phyloP scores from a whole-genome alignment of 1,140 invertebrate species.

The Acromyrmex heyeri region DNA sequence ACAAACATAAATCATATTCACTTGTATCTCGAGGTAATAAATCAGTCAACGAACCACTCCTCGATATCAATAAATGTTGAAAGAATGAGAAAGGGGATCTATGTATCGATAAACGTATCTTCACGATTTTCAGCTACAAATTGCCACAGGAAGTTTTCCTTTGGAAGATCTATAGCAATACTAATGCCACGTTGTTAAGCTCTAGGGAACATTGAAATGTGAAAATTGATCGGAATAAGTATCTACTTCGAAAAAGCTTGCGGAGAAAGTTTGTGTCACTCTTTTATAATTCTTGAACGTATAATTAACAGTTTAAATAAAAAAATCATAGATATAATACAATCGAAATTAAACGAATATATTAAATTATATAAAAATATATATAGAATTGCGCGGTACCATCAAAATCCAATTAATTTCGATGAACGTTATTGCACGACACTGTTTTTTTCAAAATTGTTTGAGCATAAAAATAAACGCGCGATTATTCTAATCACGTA shows the following conservation, averaged over 20 bases:
- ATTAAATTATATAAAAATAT: slow-evolving; percentile 4
- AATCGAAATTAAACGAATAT: background rate
- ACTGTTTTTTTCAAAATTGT: slow-evolving; percentile 46
- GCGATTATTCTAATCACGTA: slow-evolving; percentile 51
- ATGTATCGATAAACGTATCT: slow-evolving; percentile 42
- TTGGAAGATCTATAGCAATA: slow-evolving; percentile 71
- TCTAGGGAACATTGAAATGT: slow-evolving; percentile 69
- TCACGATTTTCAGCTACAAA: slow-evolving; percentile 54
- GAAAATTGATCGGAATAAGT: slow-evolving; percentile 69
- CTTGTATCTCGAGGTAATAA: slow-evolving; percentile 12
- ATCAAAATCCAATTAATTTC: slow-evolving; percentile 38
- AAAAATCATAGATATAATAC: background rate
- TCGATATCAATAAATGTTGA: background rate
- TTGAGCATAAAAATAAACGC: slow-evolving; percentile 67
- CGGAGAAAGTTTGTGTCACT: slow-evolving; percentile 52
- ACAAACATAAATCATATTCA: slow-evolving; percentile 45
- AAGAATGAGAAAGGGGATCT: background rate
- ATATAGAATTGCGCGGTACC: slow-evolving; percentile 18
- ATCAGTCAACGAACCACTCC: slow-evolving; percentile 39
- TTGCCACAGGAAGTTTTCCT: slow-evolving; percentile 65
- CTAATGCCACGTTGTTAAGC: slow-evolving; percentile 64
- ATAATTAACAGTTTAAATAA: slow-evolving; percentile 36
- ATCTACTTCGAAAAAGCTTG: slow-evolving; percentile 52
- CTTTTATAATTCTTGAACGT: slow-evolving; percentile 40
- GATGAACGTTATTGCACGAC: slow-evolving; percentile 60